Conservation (phyloP, 2,797 vertebrate species). For the Hemibagrus guttatus region DNA sequence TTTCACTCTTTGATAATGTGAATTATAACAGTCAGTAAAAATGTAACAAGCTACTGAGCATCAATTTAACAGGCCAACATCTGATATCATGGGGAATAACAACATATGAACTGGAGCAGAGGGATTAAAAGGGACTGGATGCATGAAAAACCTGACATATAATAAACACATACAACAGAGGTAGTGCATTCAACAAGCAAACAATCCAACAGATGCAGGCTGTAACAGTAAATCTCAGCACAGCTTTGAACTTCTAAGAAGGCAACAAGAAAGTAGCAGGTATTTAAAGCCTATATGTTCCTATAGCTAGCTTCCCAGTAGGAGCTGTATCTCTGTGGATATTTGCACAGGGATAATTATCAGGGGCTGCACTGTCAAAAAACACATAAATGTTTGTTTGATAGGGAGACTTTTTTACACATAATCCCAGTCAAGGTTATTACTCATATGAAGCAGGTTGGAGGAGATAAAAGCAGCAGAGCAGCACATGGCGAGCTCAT, state of each 20-base stretch:
- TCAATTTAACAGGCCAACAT: no score
- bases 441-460: conserved; percentile 13
- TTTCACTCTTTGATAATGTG: not conserved
- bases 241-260: not conserved
- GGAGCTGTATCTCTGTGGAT: conserved; percentile 16
- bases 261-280: conserved; percentile 1
- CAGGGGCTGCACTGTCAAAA: conserved; percentile 23
- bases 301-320: conserved; percentile 11
- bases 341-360: conserved; percentile 37
- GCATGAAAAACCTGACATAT: not conserved
- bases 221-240: not conserved
- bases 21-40: not conserved
- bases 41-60: no score
- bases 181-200: not conserved
- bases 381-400: conserved; percentile 38
- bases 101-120: not conserved
- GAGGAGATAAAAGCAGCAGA: conserved; percentile 32
- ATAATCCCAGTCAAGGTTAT: conserved; percentile 33
- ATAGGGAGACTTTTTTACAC: conserved; percentile 27
- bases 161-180: not conserved
- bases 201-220: not conserved
- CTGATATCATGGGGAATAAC: not conserved
- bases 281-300: conserved; percentile 10
- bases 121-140: not conserved
- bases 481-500: not conserved